phyloP scores from a whole-genome alignment of 37 sponge, comb jelly and placozoan species.

The Amphimedon queenslandica region DNA sequence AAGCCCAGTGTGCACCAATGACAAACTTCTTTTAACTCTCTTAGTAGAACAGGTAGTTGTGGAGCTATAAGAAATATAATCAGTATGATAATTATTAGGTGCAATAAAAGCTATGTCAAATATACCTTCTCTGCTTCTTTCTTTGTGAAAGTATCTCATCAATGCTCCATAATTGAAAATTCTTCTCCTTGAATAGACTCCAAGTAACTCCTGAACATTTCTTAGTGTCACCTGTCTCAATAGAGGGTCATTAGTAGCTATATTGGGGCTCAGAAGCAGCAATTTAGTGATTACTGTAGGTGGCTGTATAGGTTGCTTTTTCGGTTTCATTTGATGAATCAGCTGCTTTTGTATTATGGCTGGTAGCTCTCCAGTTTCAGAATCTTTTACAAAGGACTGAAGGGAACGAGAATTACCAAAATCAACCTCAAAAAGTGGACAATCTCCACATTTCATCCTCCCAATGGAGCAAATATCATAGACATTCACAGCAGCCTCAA shows the following conservation, averaged over 20 bases:
- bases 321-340: background rate
- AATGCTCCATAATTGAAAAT: background rate
- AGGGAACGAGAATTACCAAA: background rate
- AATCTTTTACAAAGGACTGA: background rate
- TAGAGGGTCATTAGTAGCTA: background rate
- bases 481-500: background rate
- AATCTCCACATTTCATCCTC: background rate
- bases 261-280: background rate
- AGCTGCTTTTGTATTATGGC: background rate
- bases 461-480: background rate
- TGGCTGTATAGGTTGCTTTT: background rate
- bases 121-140: background rate
- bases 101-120: background rate
- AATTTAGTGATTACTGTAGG: background rate
- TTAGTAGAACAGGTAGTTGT: background rate
- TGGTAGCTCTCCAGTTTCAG: background rate
- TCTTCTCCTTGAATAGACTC: background rate
- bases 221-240: background rate
- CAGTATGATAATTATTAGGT: background rate
- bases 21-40: background rate
- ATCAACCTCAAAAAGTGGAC: background rate
- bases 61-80: background rate
- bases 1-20: background rate
- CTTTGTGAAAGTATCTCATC: background rate
- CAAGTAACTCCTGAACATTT: background rate